These are phyloP conservation scores for Epistrophe grossulariae DNA, from an alignment of 2,888 invertebrate species.

Conservation along the genomic window DNA sequence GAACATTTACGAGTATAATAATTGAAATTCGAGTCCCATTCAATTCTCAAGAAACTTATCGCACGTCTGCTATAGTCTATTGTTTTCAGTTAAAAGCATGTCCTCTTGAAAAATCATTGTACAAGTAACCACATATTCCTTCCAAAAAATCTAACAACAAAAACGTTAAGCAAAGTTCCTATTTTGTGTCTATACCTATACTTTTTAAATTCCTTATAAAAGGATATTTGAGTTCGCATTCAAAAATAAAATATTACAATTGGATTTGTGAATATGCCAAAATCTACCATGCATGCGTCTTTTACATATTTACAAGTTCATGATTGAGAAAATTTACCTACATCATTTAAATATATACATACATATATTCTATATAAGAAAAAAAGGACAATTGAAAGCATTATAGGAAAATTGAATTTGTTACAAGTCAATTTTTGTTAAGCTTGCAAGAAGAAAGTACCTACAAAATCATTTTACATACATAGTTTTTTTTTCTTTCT, in stretches of 20 bases:
- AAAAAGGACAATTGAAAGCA: conserved; percentile 58
- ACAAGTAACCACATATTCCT: background rate
- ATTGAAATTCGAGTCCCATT: conserved; percentile 29
- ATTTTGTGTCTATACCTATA: background rate
- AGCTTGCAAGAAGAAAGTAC: conserved; percentile 37
- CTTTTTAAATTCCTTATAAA: background rate
- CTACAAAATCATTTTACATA: conserved; percentile 13
- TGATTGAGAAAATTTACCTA: background rate
- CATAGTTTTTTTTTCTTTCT: background rate
- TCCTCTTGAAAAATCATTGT: background rate
- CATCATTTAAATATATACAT: background rate
- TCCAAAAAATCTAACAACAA: background rate
- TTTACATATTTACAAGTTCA: background rate
- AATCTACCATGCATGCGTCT: background rate
- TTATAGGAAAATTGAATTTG: conserved; percentile 71
- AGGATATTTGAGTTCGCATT: conserved; percentile 6
- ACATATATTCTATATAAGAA: background rate
- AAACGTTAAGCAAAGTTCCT: background rate
- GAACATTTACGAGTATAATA: background rate
- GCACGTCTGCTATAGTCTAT: conserved; percentile 9
- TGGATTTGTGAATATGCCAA: conserved; percentile 43
- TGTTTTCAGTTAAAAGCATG: conserved; percentile 30
- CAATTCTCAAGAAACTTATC: background rate
- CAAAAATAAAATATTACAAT: conserved; percentile 26
- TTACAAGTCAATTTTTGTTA: conserved; percentile 72